A percentile compares a stretch with the other conserved stretches of the same genome.
Evolutionary conservation across 1,140 invertebrate species (phyloP).

Genomic region (Epicauta chinensis): DNA sequence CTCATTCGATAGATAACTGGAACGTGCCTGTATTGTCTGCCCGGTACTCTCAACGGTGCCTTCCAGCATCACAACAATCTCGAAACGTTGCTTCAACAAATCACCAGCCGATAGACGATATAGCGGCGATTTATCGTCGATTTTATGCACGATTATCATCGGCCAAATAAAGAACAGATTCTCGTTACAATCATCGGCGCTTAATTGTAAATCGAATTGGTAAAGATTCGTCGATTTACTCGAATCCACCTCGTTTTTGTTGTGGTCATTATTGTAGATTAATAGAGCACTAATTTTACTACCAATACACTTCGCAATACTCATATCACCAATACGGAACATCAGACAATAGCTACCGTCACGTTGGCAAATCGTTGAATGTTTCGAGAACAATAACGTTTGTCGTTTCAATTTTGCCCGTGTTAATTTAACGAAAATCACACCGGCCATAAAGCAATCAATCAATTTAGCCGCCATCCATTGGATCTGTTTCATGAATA

Average conservation of each 20-base stretch:
- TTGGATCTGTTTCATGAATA: constrained; percentile 95
- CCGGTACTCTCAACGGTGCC: constrained; percentile 57
- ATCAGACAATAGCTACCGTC: constrained; percentile 87
- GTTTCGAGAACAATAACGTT: constrained; percentile 89
- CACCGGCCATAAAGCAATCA: constrained; percentile 46
- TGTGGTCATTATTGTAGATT: constrained; percentile 55
- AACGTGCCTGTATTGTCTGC: constrained; percentile 60
- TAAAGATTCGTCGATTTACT: constrained; percentile 72
- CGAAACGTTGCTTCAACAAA: constrained; percentile 84
- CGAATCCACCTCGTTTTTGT: constrained; percentile 69
- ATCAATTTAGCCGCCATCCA: constrained; percentile 79
- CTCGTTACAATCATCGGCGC: constrained; percentile 73
- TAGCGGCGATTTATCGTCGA: constrained; percentile 76
- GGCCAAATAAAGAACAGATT: constrained; percentile 94
- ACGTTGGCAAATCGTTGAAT: constrained; percentile 87
- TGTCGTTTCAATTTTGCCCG: constrained; percentile 92
- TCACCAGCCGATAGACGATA: constrained; percentile 84
- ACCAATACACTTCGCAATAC: constrained; percentile 94
- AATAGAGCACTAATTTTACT: constrained; percentile 83
- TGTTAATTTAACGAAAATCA: constrained; percentile 57
- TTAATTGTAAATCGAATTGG: constrained; percentile 55
- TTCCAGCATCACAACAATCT: constrained; percentile 94
- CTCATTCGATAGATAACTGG: constrained; percentile 88
- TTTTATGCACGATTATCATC: constrained; percentile 76
- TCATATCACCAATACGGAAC: constrained; percentile 96